Conservation (phyloP, 2,888 invertebrate genomes). For the Pegoplata infirma region DNA sequence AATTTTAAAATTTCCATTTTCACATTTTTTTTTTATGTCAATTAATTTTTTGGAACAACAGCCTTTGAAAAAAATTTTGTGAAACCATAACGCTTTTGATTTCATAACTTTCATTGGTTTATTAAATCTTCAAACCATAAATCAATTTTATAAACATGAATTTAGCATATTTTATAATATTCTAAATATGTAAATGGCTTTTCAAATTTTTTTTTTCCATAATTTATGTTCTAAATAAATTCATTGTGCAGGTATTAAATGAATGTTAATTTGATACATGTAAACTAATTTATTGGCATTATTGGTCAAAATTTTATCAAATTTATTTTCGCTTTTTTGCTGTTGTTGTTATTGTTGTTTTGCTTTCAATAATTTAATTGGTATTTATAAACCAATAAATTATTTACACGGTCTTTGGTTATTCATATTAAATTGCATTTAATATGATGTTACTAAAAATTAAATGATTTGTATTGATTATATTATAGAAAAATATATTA, state of each 20-base stretch:
- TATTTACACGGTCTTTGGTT: conserved; percentile 29
- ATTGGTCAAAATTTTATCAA: conserved; percentile 45
- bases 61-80: no score
- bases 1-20: no score
- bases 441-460: background rate
- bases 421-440: conserved; percentile 8
- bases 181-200: conserved; percentile 5
- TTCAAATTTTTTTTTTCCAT: background rate
- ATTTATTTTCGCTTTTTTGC: conserved; percentile 13
- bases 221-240: conserved; percentile 14
- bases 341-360: background rate
- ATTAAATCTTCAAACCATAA: background rate
- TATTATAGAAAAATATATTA: no score
- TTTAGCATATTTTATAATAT: background rate
- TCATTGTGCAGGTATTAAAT: conserved; percentile 17
- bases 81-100: no score
- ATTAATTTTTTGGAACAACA: no score
- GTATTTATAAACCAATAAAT: conserved; percentile 13
- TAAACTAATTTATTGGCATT: conserved; percentile 49
- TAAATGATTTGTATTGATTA: no score
- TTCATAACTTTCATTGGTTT: no score
- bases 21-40: no score
- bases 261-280: conserved; percentile 53
- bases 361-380: background rate
- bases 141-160: background rate